A percentile compares a stretch with the other conserved stretches of the same genome.
Conservation (phyloP, 1,140 invertebrate genomes). For the Manduca sexta region DNA sequence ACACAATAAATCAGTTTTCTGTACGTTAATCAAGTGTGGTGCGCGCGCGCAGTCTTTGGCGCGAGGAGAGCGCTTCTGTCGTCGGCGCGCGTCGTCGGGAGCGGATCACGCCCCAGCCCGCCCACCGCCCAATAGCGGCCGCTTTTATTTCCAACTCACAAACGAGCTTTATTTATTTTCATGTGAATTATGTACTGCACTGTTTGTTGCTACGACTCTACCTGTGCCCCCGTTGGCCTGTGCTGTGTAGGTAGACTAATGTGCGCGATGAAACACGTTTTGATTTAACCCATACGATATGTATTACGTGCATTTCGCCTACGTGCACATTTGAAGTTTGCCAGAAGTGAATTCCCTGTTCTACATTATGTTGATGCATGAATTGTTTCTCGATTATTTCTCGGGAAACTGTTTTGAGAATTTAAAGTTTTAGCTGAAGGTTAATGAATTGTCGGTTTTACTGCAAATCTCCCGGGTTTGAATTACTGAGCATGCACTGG, state of each 20-base stretch:
- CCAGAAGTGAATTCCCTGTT: background rate
- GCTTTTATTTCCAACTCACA: conserved; percentile 5
- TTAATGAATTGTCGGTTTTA: background rate
- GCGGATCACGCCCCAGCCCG: no score
- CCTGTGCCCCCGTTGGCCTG: conserved; percentile 9
- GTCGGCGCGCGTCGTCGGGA: no score
- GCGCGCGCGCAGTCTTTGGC: no score
- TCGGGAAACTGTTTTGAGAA: no score
- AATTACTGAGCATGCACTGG: no score
- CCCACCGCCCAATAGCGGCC: no score
- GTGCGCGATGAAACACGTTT: conserved; percentile 13
- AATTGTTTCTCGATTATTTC: no score
- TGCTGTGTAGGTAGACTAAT: conserved; percentile 7
- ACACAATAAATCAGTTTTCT: no score
- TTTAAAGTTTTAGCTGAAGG: background rate
- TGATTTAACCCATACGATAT: conserved; percentile 16
- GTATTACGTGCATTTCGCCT: background rate
- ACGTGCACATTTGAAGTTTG: background rate
- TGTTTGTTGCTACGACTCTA: conserved; percentile 16
- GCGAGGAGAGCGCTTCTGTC: no score
- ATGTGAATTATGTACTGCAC: conserved; percentile 34
- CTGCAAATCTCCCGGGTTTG: no score
- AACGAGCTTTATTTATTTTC: conserved; percentile 35
- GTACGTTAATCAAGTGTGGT: no score
- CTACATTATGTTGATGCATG: no score